Evolutionary conservation across 2,888 invertebrate species (phyloP).

Genomic region (Uloborus plumipes): DNA sequence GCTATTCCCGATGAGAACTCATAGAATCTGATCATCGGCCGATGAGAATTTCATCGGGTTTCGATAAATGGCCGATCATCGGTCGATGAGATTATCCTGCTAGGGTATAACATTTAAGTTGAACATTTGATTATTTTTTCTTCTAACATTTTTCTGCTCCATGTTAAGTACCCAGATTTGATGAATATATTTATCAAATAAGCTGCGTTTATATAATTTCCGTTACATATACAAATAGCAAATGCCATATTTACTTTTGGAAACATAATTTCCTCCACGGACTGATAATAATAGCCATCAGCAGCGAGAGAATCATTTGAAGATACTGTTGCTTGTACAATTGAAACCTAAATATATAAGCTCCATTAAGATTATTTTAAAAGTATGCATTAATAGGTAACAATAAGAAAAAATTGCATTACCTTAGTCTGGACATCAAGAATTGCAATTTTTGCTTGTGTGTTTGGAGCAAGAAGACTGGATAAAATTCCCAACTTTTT

Average conservation of each 20-base stretch:
- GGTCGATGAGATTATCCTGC: no score
- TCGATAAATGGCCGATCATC: no score
- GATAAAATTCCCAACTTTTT: slow-evolving; percentile 36
- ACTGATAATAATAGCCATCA: slow-evolving; percentile 29
- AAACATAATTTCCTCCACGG: slow-evolving; percentile 33
- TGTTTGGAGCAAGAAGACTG: slow-evolving; percentile 7
- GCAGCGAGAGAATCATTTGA: slow-evolving; percentile 1
- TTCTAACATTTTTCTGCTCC: no score
- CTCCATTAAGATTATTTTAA: neutral
- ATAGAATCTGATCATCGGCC: no score
- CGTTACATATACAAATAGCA: neutral
- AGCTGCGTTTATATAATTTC: no score
- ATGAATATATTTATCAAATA: no score
- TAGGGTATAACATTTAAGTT: no score
- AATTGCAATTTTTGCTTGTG: slow-evolving; percentile 26
- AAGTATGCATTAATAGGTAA: neutral
- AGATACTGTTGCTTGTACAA: slow-evolving; percentile 20
- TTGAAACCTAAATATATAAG: slow-evolving; percentile 27
- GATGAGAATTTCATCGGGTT: no score
- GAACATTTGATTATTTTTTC: no score
- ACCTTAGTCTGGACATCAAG: slow-evolving; percentile 45
- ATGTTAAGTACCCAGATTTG: no score
- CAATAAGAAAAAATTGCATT: neutral
- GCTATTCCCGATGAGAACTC: no score
- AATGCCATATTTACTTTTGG: slow-evolving; percentile 31